A percentile compares a stretch with the other conserved stretches of the same genome.
Conservation (phyloP, 2,888 invertebrate genomes). For the Scrobipalpa costella region DNA sequence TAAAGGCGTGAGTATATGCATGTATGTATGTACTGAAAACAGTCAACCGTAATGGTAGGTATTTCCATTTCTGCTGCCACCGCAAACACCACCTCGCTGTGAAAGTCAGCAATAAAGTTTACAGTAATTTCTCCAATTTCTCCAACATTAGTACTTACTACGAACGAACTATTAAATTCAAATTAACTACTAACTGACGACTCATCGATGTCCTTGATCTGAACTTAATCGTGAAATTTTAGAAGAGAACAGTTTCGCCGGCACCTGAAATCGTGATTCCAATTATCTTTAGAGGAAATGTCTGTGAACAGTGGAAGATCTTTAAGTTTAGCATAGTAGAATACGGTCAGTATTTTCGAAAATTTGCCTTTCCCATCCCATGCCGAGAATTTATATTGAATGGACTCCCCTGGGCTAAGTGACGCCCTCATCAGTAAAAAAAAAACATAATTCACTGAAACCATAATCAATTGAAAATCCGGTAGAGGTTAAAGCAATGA, state of each 20-base stretch:
- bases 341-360: no score
- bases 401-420: no score
- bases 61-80: neutral
- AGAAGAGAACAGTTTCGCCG: neutral
- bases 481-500: no score
- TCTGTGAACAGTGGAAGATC: neutral
- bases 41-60: neutral
- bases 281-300: slow-evolving; percentile 3
- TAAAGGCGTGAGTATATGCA: no score
- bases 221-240: neutral
- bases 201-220: neutral
- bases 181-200: neutral
- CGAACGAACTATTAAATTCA: neutral
- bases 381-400: no score
- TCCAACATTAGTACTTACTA: neutral
- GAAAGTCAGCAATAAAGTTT: slow-evolving; percentile 15
- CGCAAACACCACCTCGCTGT: slow-evolving; percentile 6
- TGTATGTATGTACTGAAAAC: neutral
- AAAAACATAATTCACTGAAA: no score
- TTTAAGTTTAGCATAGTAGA: neutral
- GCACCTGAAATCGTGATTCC: slow-evolving; percentile 3
- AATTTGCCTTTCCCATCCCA: no score
- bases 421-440: no score
- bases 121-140: slow-evolving; percentile 4
- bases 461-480: no score